Evolutionary conservation across 2,113 vertebrate genomes (phyloP).

Genomic region (Ursus arctos): DNA sequence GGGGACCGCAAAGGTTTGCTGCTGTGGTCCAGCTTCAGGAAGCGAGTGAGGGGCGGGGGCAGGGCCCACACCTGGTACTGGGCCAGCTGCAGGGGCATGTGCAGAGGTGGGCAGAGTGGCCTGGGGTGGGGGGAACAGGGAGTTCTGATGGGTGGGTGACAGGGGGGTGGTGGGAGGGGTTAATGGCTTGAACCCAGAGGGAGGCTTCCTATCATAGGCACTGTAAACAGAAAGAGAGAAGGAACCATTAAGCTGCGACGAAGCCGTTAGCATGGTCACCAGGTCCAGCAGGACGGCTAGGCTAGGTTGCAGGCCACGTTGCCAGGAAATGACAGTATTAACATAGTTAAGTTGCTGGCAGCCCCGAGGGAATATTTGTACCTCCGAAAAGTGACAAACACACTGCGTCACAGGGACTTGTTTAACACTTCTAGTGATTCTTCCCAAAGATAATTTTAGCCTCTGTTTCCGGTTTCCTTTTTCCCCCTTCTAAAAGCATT

Average conservation of each 20-base stretch:
- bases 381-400: conserved; percentile 65
- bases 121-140: conserved; percentile 83
- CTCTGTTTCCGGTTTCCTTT: conserved; percentile 80
- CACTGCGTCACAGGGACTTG: conserved; percentile 62
- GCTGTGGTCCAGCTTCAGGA: conserved; percentile 88
- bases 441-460: conserved; percentile 86
- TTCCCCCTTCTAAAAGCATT: conserved; percentile 66
- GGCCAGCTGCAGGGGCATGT: conserved; percentile 81
- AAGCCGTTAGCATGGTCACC: neutral
- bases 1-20: conserved; percentile 93
- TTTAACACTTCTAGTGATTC: conserved; percentile 82
- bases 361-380: conserved; percentile 72
- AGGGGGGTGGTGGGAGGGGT: conserved; percentile 94
- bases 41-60: conserved; percentile 76
- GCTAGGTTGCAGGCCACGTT: conserved; percentile 59
- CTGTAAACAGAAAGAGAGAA: conserved; percentile 86
- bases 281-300: conserved; percentile 4
- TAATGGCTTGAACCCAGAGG: conserved; percentile 96
- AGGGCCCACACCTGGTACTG: conserved; percentile 78
- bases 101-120: conserved; percentile 84
- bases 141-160: conserved; percentile 90
- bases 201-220: conserved; percentile 98
- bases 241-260: conserved; percentile 10
- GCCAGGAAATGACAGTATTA: conserved; percentile 80
- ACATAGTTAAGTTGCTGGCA: conserved; percentile 67